A percentile compares a stretch with the other conserved stretches of the same genome.
phyloP scores from a whole-genome alignment of 2,113 vertebrate genomes.

The Setophaga petechia region DNA sequence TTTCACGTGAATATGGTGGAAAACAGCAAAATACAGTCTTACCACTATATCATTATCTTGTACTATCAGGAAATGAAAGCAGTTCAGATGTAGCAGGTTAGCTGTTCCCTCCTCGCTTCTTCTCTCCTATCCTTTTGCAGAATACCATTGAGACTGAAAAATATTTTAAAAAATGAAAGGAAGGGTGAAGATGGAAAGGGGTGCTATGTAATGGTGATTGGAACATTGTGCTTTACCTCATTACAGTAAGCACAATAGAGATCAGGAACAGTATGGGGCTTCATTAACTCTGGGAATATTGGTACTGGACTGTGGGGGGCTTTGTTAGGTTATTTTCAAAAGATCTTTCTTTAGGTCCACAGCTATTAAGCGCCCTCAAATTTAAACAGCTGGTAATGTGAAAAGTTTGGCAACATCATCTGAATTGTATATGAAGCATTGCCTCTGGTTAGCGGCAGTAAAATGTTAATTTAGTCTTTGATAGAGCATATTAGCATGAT shows the following conservation, averaged over 20 bases:
- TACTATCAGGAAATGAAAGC: not conserved
- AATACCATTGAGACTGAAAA: not conserved
- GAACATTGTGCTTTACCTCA: not conserved
- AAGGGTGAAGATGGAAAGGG: not conserved
- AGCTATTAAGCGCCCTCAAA: slow-evolving; percentile 18
- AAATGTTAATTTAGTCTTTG: slow-evolving; percentile 75
- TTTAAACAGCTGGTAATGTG: slow-evolving; percentile 47
- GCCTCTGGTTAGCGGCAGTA: slow-evolving; percentile 57
- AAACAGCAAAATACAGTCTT: not conserved
- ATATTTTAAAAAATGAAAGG: not conserved
- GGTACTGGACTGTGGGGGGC: not conserved
- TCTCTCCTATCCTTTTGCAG: not conserved
- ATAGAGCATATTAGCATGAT: slow-evolving; percentile 69
- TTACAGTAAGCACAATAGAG: not conserved
- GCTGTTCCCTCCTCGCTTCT: not conserved
- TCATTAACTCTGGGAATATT: not conserved
- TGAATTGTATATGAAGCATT: slow-evolving; percentile 50
- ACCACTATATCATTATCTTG: not conserved
- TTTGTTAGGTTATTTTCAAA: slow-evolving; percentile 25
- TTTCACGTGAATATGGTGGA: not conserved
- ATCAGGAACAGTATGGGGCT: not conserved
- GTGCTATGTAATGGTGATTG: not conserved
- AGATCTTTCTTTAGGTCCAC: not conserved
- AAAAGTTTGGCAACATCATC: slow-evolving; percentile 46
- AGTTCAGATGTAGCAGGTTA: not conserved